phyloP scores from a whole-genome alignment of 1,140 invertebrate species.

The Rhopalosiphum padi region DNA sequence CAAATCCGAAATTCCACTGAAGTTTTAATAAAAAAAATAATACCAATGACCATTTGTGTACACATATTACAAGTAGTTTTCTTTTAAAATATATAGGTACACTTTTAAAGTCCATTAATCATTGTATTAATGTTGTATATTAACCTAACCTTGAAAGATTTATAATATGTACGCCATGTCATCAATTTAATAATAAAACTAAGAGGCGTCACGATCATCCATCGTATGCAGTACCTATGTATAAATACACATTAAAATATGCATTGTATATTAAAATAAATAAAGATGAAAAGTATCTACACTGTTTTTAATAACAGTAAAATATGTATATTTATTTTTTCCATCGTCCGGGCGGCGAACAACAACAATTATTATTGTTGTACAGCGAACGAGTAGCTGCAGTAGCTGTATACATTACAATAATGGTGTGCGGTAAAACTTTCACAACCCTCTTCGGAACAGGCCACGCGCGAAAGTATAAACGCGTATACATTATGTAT shows the following conservation, averaged over 20 bases:
- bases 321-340: neutral
- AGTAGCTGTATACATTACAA: constrained; percentile 19
- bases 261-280: neutral
- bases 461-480: constrained; percentile 15
- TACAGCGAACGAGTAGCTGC: neutral
- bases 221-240: neutral
- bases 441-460: neutral
- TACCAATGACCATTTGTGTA: neutral
- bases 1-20: neutral
- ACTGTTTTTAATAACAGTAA: constrained; percentile 23
- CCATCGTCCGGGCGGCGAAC: neutral
- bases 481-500: neutral
- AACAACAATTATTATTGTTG: constrained; percentile 27
- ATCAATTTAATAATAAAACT: neutral
- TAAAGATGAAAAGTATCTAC: neutral
- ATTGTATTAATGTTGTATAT: neutral
- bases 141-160: neutral
- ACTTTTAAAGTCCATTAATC: neutral
- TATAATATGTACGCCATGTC: neutral
- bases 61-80: neutral
- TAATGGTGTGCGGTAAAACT: constrained; percentile 44
- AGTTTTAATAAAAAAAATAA: neutral
- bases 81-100: neutral
- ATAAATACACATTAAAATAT: neutral
- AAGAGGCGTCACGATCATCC: neutral